Evolutionary conservation across 2,888 invertebrate genomes (phyloP), one percentile per base, ranked within the genome.

Genomic region (Nemoura dubitans): DNA sequence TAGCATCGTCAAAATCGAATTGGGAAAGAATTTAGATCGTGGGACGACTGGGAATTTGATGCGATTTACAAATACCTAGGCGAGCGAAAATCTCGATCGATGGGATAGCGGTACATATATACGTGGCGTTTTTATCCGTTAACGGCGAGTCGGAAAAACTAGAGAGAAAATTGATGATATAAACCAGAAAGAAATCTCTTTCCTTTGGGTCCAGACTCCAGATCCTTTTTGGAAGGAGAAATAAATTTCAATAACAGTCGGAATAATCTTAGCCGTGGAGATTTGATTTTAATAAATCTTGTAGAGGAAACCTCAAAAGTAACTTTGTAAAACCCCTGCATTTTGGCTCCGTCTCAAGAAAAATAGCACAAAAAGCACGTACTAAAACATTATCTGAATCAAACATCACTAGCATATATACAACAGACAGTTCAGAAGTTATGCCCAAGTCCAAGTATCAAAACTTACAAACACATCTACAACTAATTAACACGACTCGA

Each of bases 201-300:
- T 59, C 59, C 59, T 59, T 59, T 21, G 59, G 59, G 59, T 36
- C 59, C 21, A 59, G n/a, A n/a, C n/a, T n/a, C n/a, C n/a, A 10
- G 59, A 16, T 21, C 21, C 2, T 14, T 59, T 59, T 59, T 16
- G 2, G 2, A 21, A 59, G 59, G 59, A 59, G 59, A 59, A 7
- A 59, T 59, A 59, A 59, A 59, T 59, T 59, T 59, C 59, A 59
- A 59, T 59, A 59, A 59, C 14, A 59, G 59, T 59, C 59, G 59
- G 59, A 59, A 36, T 36, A 59, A 59, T 59, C 59, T 59, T 59
- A 21, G 59, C 59, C 59, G 14, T 3, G 6, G 59, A 59, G 59
- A 21, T 59, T 59, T 59, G 59, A 59, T 59, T 59, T 59, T 59
- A 59, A 59, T 59, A 59, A 59, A 59, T 59, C 59, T 21, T 14